Base-by-base conservation (phyloP, 2,888 invertebrate genomes). In the Toxonevra muliebris region DNA sequence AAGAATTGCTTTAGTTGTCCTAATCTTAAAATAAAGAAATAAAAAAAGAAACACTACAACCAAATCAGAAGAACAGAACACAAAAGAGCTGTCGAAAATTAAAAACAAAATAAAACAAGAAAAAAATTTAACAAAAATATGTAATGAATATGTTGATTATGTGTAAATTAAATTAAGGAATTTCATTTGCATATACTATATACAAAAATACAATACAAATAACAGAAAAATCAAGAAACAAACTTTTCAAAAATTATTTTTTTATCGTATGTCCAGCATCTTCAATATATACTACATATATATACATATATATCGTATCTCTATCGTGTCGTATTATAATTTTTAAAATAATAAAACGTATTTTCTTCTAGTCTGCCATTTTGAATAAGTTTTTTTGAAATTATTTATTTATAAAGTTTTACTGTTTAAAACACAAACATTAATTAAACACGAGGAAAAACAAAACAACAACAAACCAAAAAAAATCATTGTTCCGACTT, bases 1-100 rank as follows among this genome's bases (percentile, higher is more conserved):
- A 65, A 59, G 68, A 74, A 72, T 69, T 76, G 75, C 76, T 77
- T 78, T 76, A 65, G 73, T 77, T 77, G 75, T 77, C 69, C 43
- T 58, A 48, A 61, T 30, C 11, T 17, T 30, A 41, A 7, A 45
- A 61, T 30, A 50, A n/a, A 12, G 12, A n/a, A 60, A 60, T 12
- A n/a, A 48, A 20, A 45, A 11, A 17, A 11, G 42, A 41, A 15
- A 19, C 43, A 45, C 13, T 15, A 48, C 48, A 48, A 48, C 48
- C 8, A 48, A 15, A 0, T 12, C 5, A n/a, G 13, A 48, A 48
- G 15, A 48, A 48, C 48, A 2, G 5, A 48, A 48, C 5, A 48
- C 13, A n/a, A n/a, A n/a, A 48, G 5, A 13, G 5, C 48, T 48
- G 48, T 48, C 13, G 15, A 48, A 48, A 13, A 7, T n/a, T n/a